Evolutionary conservation across 2,113 vertebrate genomes (phyloP).

Genomic region (Ptilorrhoa leucosticta): DNA sequence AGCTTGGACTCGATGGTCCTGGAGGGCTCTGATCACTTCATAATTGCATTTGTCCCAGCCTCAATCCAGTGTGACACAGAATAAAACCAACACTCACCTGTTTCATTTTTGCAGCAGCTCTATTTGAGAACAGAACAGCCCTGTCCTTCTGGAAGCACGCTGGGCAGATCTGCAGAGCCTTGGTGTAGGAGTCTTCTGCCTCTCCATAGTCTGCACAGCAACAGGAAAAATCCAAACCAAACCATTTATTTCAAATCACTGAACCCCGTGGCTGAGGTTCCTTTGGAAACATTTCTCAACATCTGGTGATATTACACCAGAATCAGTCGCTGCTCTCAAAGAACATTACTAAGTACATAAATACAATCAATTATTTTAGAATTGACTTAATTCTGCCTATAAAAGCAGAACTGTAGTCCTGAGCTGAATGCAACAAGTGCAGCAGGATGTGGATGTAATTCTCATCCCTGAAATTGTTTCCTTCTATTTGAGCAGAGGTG

Average conservation of each 20-base stretch:
- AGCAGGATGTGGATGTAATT: background rate
- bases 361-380: background rate
- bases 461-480: background rate
- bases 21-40: background rate
- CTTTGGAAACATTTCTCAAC: background rate
- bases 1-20: background rate
- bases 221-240: background rate
- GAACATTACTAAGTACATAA: background rate
- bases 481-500: background rate
- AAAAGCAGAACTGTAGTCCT: background rate
- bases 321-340: background rate
- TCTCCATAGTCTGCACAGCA: conserved; percentile 75
- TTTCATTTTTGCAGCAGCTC: conserved; percentile 86
- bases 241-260: background rate
- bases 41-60: background rate
- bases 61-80: background rate
- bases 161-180: conserved; percentile 78
- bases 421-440: background rate
- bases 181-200: conserved; percentile 80
- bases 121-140: conserved; percentile 85
- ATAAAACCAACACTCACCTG: conserved; percentile 69
- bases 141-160: conserved; percentile 81
- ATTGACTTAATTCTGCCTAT: background rate
- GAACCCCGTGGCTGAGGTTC: background rate
- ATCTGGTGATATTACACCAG: background rate